Evolutionary conservation across 1,140 invertebrate species (phyloP), one percentile per base, ranked within the genome.

Genomic region (Gerris buenoi): DNA sequence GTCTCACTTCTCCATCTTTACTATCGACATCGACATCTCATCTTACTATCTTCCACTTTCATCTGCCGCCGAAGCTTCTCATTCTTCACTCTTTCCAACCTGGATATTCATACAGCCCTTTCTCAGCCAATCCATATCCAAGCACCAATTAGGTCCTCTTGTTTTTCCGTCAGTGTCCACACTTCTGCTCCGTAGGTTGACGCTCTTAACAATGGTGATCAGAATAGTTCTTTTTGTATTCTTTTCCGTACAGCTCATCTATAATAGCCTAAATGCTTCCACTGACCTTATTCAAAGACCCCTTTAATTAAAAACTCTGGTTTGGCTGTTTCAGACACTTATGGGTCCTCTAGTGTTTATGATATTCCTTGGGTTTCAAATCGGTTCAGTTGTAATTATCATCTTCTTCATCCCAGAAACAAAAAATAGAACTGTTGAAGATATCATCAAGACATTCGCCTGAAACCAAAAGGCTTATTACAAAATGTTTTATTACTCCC

Each of bases 321-420:
- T 46, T 65, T 58, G 25, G 28, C 26, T 28, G 25, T 64, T 67
- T 1, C 64, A 68, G 67, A 23, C 57, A 0, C 1, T 65, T 1
- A 61, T 68, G 67, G 67, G 67, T 13, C 56, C 63, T 2, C 57
- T 58, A 15, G 67, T 68, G 0, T 68, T 68, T 27, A 0, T 62
- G 1, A 68, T 68, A 25, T 68, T 68, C 25, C 46, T 68, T 57
- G 27, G 61, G 0, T 65, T 46, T 56, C 62, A 61, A 61, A 65
- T 65, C 18, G 0, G 25, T 1, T 15, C 67, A 10, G 13, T 60
- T 1, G 23, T 68, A 13, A 27, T 65, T 25, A 59, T 64, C 27
- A 62, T n/a, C 46, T 25, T 68, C 26, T 29, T 65, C 22, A 29
- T 59, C 25, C 67, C 67, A 2, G 67, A 68, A 27, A 68, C 67